Base-by-base conservation (phyloP, 1,140 invertebrate species). In the Bombus haemorrhoidalis region DNA sequence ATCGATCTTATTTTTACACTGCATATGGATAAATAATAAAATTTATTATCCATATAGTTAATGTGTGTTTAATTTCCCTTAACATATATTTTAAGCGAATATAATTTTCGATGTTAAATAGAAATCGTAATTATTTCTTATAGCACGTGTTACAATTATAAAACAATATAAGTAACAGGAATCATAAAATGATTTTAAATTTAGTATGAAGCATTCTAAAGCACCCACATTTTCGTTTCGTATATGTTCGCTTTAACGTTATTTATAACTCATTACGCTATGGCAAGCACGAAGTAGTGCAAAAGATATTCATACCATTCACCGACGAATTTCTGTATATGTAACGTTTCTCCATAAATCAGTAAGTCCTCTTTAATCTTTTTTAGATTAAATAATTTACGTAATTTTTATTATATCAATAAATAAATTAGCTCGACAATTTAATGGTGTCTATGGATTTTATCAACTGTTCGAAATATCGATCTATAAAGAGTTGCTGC, bases 1-100 rank as follows among this genome's bases (percentile, higher is more conserved):
- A 71, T 85, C 73, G 22, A 90, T 90, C 73, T 90, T 90, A 90
- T 90, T 90, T 90, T 90, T 90, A 90, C 89, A 90, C 89, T 62
- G 57, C 84, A 69, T 77, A 86, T 86, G 86, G 80, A 90, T 90
- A 90, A 53, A 82, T 84, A 90, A 90, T 90, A 90, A 90, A 90
- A 90, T 90, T 88, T 88, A 69, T 53, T 90, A 83, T 90, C 82
- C 75, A 90, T 87, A 85, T 62, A 57, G 59, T 47, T 43, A 43
- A 72, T 18, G 37, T 57, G 2, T 41, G 25, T 28, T 81, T 81
- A 18, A 71, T 79, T 62, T 64, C 5, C 73, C 53, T 43, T 62
- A 22, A 34, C 15, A 43, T 5, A 3, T 64, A 47, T 32, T 12
- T 57, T 47, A 47, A 47, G 47, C 15, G 47, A 47, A 47, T 47